Percentiles rank a stretch among this genome's conserved stretches.
phyloP scores from a whole-genome alignment of 2,888 invertebrate genomes.

The Periphyllus acericola region DNA sequence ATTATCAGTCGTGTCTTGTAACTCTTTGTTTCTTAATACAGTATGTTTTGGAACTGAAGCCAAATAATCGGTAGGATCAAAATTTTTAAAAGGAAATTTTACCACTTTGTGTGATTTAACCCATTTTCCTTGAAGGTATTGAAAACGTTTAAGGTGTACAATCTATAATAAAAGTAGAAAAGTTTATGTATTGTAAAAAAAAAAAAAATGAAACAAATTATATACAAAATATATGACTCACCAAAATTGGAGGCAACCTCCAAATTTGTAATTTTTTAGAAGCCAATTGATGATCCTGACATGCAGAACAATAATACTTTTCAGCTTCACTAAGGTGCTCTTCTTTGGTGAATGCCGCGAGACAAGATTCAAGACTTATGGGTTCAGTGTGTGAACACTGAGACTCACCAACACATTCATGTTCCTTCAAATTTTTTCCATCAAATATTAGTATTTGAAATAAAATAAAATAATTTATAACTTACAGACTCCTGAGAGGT shows the following conservation, averaged over 20 bases:
- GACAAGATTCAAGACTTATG: conserved; percentile 84
- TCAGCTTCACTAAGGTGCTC: conserved; percentile 82
- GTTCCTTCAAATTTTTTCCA: conserved; percentile 70
- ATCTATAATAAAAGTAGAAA: conserved; percentile 72
- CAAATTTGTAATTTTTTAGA: conserved; percentile 92
- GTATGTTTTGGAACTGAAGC: conserved; percentile 84
- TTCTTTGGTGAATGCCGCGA: conserved; percentile 87
- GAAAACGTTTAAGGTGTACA: conserved; percentile 91
- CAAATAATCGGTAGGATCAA: conserved; percentile 87
- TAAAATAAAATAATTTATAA: conserved; percentile 18
- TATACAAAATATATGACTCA: conserved; percentile 67
- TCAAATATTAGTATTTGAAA: background rate
- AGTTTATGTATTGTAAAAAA: background rate
- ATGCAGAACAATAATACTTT: conserved; percentile 86
- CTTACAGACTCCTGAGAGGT: conserved; percentile 78
- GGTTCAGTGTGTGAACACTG: conserved; percentile 82
- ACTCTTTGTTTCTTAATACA: conserved; percentile 75
- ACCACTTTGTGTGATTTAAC: conserved; percentile 94
- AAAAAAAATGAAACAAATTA: background rate
- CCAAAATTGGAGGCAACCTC: conserved; percentile 88
- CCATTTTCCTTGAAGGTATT: conserved; percentile 90
- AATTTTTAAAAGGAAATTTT: conserved; percentile 85
- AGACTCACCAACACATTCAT: conserved; percentile 78
- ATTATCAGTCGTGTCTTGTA: conserved; percentile 67
- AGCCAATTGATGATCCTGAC: conserved; percentile 84